Evolutionary conservation across 1,140 invertebrate genomes (phyloP).

Genomic region (Sycophaga agraensis): DNA sequence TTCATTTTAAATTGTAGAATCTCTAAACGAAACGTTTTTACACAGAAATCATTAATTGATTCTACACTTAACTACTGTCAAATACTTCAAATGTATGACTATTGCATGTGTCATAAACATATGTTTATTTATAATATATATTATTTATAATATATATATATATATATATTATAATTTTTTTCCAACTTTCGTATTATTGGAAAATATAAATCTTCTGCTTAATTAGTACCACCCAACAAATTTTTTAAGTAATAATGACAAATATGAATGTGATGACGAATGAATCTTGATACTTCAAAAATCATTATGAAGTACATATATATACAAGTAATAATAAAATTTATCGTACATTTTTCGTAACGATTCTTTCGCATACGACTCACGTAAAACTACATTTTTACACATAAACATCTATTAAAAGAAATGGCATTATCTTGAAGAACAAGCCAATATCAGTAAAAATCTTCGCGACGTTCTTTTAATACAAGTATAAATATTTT

Average conservation of each 20-base stretch:
- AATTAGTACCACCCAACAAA: slow-evolving; percentile 11
- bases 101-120: not conserved
- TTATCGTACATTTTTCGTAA: slow-evolving; percentile 9
- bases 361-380: not conserved
- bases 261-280: slow-evolving; percentile 8
- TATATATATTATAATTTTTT: slow-evolving; percentile 2
- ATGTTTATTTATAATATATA: not conserved
- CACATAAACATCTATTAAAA: slow-evolving; percentile 14
- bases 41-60: slow-evolving; percentile 10
- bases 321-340: slow-evolving; percentile 24
- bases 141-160: no score
- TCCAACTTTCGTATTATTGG: slow-evolving; percentile 1
- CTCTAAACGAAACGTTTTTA: slow-evolving; percentile 8
- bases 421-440: slow-evolving; percentile 16
- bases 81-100: slow-evolving; percentile 12
- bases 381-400: slow-evolving; percentile 21
- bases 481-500: slow-evolving; percentile 17
- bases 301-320: slow-evolving; percentile 11
- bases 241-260: slow-evolving; percentile 2
- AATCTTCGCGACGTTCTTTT: slow-evolving; percentile 1
- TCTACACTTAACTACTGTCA: not conserved
- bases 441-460: slow-evolving; percentile 14
- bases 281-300: not conserved
- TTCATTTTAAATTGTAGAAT: no score
- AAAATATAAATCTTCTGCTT: slow-evolving; percentile 14